Evolutionary conservation across 1,140 invertebrate species (phyloP).

Genomic region (Paralvinella palmiformis): DNA sequence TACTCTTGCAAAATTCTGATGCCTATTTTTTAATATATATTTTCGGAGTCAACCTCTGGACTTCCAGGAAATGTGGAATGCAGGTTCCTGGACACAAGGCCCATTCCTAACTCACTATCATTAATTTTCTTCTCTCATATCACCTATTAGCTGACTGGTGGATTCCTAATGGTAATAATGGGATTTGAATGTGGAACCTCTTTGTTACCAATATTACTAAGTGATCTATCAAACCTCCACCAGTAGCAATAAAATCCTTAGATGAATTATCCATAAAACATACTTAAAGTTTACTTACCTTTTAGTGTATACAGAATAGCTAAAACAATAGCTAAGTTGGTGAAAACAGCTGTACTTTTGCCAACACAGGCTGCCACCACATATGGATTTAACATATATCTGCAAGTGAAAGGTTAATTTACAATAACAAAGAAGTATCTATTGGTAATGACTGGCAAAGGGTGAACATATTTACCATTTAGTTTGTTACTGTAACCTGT

Average conservation of each 20-base stretch:
- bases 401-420: conserved; percentile 51
- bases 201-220: conserved; percentile 19
- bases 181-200: neutral
- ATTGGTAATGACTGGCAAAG: neutral
- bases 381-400: conserved; percentile 90
- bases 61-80: too few relatives aligned
- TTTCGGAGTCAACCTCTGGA: too few relatives aligned
- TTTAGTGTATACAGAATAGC: conserved; percentile 65
- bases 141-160: neutral
- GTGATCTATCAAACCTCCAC: too few relatives aligned
- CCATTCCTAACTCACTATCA: neutral
- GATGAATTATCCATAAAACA: too few relatives aligned
- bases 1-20: too few relatives aligned
- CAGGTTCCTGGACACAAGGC: too few relatives aligned
- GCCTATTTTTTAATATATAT: too few relatives aligned
- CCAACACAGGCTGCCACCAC: conserved; percentile 83
- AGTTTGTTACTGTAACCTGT: conserved; percentile 5
- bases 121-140: neutral
- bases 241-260: too few relatives aligned
- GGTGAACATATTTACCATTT: neutral
- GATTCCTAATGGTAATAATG: neutral
- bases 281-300: conserved; percentile 54
- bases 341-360: conserved; percentile 82
- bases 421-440: conserved; percentile 1
- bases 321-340: conserved; percentile 57